Evolutionary conservation across 2,888 invertebrate species (phyloP).

Genomic region (Rhagonycha fulva): DNA sequence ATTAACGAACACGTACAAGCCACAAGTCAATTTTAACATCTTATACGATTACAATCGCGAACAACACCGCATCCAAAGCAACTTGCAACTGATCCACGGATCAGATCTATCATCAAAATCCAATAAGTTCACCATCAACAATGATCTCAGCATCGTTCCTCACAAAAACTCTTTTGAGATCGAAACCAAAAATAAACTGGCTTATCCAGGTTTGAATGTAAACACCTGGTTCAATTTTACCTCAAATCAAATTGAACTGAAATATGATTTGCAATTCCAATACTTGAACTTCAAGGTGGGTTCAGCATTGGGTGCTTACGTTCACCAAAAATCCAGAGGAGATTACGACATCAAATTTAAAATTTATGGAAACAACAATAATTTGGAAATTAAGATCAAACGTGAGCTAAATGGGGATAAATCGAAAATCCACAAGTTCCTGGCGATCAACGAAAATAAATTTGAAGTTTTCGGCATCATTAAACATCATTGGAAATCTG

Average conservation of each 20-base stretch:
- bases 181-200: conserved; percentile 60
- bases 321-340: conserved; percentile 53
- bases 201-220: conserved; percentile 60
- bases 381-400: conserved; percentile 60
- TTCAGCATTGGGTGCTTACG: conserved; percentile 55
- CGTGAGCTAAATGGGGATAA: conserved; percentile 63
- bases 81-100: conserved; percentile 62
- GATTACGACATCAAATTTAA: conserved; percentile 65
- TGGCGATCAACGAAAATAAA: conserved; percentile 65
- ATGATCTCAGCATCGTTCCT: conserved; percentile 34
- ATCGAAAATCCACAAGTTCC: conserved; percentile 64
- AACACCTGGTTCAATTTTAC: conserved; percentile 62
- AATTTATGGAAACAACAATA: conserved; percentile 57
- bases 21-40: conserved; percentile 63
- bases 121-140: conserved; percentile 59
- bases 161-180: conserved; percentile 53
- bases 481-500: conserved; percentile 59
- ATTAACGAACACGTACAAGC: conserved; percentile 64
- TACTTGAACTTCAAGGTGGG: conserved; percentile 64
- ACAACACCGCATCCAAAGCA: conserved; percentile 34
- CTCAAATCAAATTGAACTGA: conserved; percentile 60
- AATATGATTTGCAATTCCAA: conserved; percentile 61
- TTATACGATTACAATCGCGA: conserved; percentile 56
- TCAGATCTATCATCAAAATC: conserved; percentile 62
- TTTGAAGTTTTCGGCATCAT: conserved; percentile 66